Evolutionary conservation across 2,888 invertebrate species (phyloP), one percentile per base, ranked within the genome.

Genomic region (Cheilosia scutellata): DNA sequence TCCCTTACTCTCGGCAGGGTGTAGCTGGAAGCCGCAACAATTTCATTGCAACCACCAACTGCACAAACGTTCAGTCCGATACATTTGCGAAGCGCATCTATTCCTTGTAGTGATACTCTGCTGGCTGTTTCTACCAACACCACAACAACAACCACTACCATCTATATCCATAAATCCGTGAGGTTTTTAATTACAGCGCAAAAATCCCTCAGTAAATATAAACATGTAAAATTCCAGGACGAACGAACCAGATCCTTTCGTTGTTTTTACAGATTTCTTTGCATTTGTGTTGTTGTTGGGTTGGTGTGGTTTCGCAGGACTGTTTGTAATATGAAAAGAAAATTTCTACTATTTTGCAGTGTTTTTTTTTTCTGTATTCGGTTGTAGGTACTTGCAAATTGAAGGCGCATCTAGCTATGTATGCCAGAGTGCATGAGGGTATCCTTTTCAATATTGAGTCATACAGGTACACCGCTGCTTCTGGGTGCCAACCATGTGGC

Each of bases 141-240:
- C 16, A 53, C 6, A 25, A 53, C 66, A n/a, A 76, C 68, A 27
- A 57, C 58, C 27, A 44, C 60, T 27, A 44, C 70, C 58, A 80
- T 71, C 76, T 42, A 68, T 86, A 77, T 68, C 82, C 76, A 82
- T 86, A 86, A 86, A 86, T 86, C 86, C 66, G 72, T 77, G 71
- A 72, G 72, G 82, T 77, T 86, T 86, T 86, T 86, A 86, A 86
- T 86, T 86, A 86, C 86, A 82, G 82, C 49, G 66, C 76, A 86
- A 82, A 76, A 86, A 86, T 86, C 76, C 71, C 44, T 77, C 47
- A 76, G 82, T 68, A 72, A 82, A 82, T 82, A 68, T 82, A 76
- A 80, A 76, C 79, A 84, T 75, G 80, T 68, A 62, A 71, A 76
- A 71, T 66, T 66, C 49, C 49, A 72, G 71, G 47, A 80, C 62